A percentile compares a stretch with the other conserved stretches of the same genome.
These are phyloP conservation scores for Poeciliopsis turneri DNA, from an alignment of 2,797 vertebrate species.

Conservation along the genomic window DNA sequence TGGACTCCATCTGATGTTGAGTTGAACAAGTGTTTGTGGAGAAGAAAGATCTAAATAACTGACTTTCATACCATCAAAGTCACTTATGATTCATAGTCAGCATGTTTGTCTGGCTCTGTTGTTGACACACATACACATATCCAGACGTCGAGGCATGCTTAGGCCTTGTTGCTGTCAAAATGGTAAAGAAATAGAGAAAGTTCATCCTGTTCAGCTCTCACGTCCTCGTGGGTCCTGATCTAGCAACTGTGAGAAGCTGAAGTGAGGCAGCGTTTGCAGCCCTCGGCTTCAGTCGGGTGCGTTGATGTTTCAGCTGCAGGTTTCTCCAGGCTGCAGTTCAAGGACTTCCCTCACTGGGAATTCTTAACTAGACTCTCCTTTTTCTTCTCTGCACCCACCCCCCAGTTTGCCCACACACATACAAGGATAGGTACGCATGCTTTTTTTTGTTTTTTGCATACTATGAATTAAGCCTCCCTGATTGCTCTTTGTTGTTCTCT, in stretches of 20 bases:
- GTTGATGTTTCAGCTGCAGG: constrained; percentile 63
- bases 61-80: constrained; percentile 53
- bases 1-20: constrained; percentile 55
- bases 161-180: constrained; percentile 62
- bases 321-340: constrained; percentile 71
- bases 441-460: constrained; percentile 38
- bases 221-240: constrained; percentile 68
- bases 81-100: constrained; percentile 54
- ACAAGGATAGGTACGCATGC: constrained; percentile 12
- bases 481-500: constrained; percentile 34
- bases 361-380: constrained; percentile 50
- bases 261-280: constrained; percentile 57
- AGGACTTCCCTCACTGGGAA: constrained; percentile 65
- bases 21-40: constrained; percentile 65
- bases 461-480: constrained; percentile 48
- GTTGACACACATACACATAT: constrained; percentile 37
- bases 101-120: constrained; percentile 58
- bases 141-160: constrained; percentile 50
- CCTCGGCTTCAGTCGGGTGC: constrained; percentile 53
- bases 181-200: constrained; percentile 63
- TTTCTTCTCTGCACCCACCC: constrained; percentile 22
- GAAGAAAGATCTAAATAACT: constrained; percentile 75
- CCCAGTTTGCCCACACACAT: constrained; percentile 3
- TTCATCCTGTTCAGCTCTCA: constrained; percentile 64
- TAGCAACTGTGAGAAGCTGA: constrained; percentile 58